These are phyloP conservation scores for Neoaliturus tenellus DNA, from an alignment of 2,888 invertebrate species.

Conservation along the genomic window DNA sequence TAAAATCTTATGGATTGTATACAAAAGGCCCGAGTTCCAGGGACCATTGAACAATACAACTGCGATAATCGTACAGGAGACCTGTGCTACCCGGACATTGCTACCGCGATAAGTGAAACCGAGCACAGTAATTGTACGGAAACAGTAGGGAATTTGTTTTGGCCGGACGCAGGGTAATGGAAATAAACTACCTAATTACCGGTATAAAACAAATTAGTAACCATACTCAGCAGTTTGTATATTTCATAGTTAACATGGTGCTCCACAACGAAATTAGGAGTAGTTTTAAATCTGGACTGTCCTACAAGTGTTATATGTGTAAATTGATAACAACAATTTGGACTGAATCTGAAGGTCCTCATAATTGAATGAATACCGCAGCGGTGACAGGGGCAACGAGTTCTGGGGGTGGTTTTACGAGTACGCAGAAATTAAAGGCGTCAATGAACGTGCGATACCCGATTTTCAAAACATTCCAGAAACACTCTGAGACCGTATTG, in stretches of 20 bases:
- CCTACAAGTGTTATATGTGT: slow-evolving; percentile 5
- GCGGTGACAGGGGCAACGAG: background rate
- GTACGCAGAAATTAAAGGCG: background rate
- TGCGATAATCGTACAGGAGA: background rate
- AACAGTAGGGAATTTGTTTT: background rate
- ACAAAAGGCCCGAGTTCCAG: background rate
- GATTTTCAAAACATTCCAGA: slow-evolving; percentile 9
- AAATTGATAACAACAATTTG: background rate
- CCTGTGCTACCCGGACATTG: background rate
- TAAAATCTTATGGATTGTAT: background rate
- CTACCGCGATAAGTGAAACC: background rate
- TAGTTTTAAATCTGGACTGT: background rate
- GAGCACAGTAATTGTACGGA: background rate
- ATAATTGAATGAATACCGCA: background rate
- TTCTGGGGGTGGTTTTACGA: slow-evolving; percentile 11
- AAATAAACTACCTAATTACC: background rate
- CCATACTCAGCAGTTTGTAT: background rate
- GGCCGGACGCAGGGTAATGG: background rate
- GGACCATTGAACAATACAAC: too few relatives aligned
- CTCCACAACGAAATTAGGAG: background rate
- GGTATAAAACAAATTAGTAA: background rate
- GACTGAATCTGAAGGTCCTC: background rate
- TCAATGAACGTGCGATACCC: background rate
- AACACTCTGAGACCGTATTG: background rate
- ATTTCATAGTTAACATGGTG: background rate